Conservation (phyloP, 2,797 vertebrate species). For the Bucorvus abyssinicus region DNA sequence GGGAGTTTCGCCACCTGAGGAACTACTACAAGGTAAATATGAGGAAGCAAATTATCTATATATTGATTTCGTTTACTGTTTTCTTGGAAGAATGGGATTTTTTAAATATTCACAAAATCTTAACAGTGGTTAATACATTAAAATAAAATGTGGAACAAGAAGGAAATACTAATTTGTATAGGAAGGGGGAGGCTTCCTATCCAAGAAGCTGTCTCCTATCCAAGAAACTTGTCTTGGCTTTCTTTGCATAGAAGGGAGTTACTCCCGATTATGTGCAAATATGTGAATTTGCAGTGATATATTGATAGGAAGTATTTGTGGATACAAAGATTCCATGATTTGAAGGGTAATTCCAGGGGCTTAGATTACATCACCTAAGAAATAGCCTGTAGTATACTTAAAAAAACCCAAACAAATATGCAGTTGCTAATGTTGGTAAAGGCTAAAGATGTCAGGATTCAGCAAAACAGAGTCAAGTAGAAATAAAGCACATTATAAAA, state of each 20-base stretch:
- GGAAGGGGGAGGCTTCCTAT: not conserved
- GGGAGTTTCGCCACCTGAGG: conserved; percentile 90
- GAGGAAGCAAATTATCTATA: not conserved
- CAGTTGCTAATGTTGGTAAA: not conserved
- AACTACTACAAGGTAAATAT: conserved; percentile 79
- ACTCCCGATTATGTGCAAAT: not conserved
- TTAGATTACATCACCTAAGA: not conserved
- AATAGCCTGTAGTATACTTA: not conserved
- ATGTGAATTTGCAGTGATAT: not conserved
- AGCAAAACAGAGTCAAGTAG: not conserved
- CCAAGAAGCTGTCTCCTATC: not conserved
- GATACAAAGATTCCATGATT: not conserved
- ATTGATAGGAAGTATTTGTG: not conserved
- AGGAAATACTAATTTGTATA: not conserved
- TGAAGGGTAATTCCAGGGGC: not conserved
- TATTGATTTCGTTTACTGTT: not conserved
- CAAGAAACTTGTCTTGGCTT: not conserved
- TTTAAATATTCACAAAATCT: not conserved
- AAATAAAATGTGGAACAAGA: not conserved
- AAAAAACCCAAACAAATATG: not conserved
- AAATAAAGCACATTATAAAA: not conserved
- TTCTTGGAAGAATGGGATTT: not conserved
- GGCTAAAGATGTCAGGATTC: not conserved
- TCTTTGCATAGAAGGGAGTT: not conserved
- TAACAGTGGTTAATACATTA: not conserved